Conservation (phyloP, 2,113 vertebrate genomes). For the Eurypyga helias region DNA sequence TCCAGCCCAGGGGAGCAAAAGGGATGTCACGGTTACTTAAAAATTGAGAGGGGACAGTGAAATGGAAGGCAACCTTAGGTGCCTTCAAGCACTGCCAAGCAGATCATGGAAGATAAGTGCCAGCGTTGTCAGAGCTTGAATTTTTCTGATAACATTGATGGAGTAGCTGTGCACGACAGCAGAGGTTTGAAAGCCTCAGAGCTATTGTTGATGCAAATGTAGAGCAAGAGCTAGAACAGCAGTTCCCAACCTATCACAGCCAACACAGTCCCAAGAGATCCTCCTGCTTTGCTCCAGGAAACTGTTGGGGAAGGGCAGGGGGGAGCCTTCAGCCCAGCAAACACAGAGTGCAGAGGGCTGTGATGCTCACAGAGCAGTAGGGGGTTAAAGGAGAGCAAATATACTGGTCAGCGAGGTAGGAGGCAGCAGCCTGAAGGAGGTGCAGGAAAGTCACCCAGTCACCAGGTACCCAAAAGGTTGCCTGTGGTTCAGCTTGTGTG, state of each 20-base stretch:
- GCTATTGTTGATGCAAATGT: background rate
- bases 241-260: background rate
- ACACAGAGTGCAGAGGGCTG: background rate
- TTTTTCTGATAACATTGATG: background rate
- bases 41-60: background rate
- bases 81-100: background rate
- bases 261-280: background rate
- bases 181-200: background rate
- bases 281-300: background rate
- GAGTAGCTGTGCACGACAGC: fast-evolving
- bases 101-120: background rate
- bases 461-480: background rate
- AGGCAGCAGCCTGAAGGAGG: background rate
- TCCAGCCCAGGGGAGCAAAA: background rate
- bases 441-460: background rate
- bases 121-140: background rate
- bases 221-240: background rate
- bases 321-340: background rate
- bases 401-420: fast-evolving
- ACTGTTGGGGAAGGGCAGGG: background rate
- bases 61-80: background rate
- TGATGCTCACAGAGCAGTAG: background rate
- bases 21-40: background rate
- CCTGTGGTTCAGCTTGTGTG: background rate
- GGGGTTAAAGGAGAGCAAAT: background rate